Percentiles rank a stretch among this genome's conserved stretches.
Conservation (phyloP, 2,888 invertebrate genomes). For the Dorcus parallelipipedus region DNA sequence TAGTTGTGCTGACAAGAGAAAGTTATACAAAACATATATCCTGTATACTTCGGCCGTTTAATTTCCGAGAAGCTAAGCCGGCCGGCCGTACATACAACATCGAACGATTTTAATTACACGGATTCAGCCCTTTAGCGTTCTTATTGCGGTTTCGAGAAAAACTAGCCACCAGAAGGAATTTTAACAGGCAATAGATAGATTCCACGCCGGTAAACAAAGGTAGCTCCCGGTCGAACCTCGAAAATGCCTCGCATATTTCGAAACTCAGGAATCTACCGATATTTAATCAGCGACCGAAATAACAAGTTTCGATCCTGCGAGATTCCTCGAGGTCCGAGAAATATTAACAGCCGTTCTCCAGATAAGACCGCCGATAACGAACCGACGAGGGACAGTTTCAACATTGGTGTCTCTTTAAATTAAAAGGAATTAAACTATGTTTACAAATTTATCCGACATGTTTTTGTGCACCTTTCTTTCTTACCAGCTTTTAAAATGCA, state of each 20-base stretch:
- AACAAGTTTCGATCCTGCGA: constrained; percentile 4
- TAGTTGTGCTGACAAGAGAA: no score
- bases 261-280: constrained; percentile 13
- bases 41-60: background rate
- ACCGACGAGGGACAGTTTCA: constrained; percentile 4
- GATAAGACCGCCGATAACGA: constrained; percentile 12
- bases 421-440: constrained; percentile 12
- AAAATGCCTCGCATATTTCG: constrained; percentile 21
- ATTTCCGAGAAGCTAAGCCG: constrained; percentile 13
- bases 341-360: constrained; percentile 8
- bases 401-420: constrained; percentile 13
- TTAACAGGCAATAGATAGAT: constrained; percentile 29
- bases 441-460: constrained; percentile 13
- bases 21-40: no score
- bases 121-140: constrained; percentile 18
- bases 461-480: background rate
- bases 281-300: constrained; percentile 11
- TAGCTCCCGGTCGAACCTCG: constrained; percentile 13
- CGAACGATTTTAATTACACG: constrained; percentile 22
- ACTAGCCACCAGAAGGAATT: constrained; percentile 24
- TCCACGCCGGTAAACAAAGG: constrained; percentile 22
- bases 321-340: constrained; percentile 12
- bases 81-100: constrained; percentile 1
- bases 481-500: constrained; percentile 5
- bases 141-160: constrained; percentile 25